Conservation (phyloP, 2,888 invertebrate genomes). For the Acleris literana region DNA sequence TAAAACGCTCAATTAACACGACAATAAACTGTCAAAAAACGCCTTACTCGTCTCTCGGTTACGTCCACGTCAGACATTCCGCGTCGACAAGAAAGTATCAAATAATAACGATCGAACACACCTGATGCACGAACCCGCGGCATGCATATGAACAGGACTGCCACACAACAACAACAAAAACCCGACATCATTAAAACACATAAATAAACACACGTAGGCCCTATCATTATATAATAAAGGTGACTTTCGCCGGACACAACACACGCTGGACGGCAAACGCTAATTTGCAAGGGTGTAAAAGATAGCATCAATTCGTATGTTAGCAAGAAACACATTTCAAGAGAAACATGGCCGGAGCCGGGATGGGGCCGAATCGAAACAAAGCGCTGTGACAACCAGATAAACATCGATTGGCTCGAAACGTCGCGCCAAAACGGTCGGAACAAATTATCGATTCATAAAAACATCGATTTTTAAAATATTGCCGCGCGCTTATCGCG, state of each 20-base stretch:
- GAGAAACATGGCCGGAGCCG: conserved; percentile 76
- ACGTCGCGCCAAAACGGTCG: conserved; percentile 79
- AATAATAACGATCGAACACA: conserved; percentile 79
- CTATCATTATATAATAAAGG: conserved; percentile 46
- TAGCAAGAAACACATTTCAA: conserved; percentile 83
- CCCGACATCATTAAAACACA: conserved; percentile 39
- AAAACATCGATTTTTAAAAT: conserved; percentile 82
- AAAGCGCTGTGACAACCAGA: conserved; percentile 81
- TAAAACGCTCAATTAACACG: conserved; percentile 31
- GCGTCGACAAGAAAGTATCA: conserved; percentile 79
- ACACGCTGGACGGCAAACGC: conserved; percentile 47
- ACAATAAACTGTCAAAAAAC: conserved; percentile 21
- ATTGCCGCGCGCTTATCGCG: conserved; percentile 73
- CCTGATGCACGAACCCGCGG: conserved; percentile 74
- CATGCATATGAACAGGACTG: conserved; percentile 76
- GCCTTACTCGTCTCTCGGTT: conserved; percentile 18
- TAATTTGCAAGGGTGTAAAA: conserved; percentile 62
- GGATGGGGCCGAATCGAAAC: conserved; percentile 75
- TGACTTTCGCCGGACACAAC: conserved; percentile 46
- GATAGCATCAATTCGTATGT: conserved; percentile 78
- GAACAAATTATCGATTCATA: conserved; percentile 84
- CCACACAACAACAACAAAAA: conserved; percentile 51
- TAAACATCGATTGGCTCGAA: conserved; percentile 78
- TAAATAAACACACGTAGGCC: conserved; percentile 36
- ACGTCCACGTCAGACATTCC: conserved; percentile 40